phyloP scores from a whole-genome alignment of 1,140 invertebrate species.

The Pollicipes pollicipes region DNA sequence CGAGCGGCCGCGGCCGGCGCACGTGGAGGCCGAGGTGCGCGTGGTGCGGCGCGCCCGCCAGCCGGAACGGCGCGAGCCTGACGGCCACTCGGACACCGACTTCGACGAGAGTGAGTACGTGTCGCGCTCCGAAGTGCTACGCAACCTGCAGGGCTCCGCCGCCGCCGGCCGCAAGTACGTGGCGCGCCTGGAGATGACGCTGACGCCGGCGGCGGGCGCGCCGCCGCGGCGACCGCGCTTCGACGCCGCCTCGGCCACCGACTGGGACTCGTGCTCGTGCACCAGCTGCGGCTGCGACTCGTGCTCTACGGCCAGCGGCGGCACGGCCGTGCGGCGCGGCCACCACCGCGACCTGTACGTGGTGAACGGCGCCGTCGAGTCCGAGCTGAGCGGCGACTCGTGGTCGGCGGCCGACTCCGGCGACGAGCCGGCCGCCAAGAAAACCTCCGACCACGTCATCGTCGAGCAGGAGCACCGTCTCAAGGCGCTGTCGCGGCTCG shows the following conservation, averaged over 20 bases:
- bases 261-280: conserved; percentile 18
- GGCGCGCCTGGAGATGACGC: conserved; percentile 13
- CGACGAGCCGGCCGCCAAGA: too few species aligned
- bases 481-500: conserved; percentile 15
- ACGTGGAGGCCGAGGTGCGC: conserved; percentile 17
- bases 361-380: conserved; percentile 8
- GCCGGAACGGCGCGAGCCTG: conserved; percentile 5
- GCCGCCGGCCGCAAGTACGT: conserved; percentile 8
- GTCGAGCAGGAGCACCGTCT: conserved; percentile 12
- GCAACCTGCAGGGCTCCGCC: conserved; percentile 17
- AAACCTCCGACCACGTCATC: conserved; percentile 17
- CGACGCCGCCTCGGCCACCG: conserved; percentile 6
- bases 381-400: conserved; percentile 12
- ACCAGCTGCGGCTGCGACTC: conserved; percentile 12
- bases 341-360: conserved; percentile 9
- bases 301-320: conserved; percentile 10
- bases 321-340: conserved; percentile 9
- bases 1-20: conserved; percentile 5
- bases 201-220: conserved; percentile 12
- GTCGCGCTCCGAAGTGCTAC: conserved; percentile 17
- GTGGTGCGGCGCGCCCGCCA: neutral
- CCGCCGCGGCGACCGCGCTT: conserved; percentile 9
- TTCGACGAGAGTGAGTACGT: conserved; percentile 18
- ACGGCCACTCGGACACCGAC: conserved; percentile 14
- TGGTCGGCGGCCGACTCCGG: conserved; percentile 19